Evolutionary conservation across 2,888 invertebrate species (phyloP), one percentile per base, ranked within the genome.

Genomic region (Perizoma affinitatum): DNA sequence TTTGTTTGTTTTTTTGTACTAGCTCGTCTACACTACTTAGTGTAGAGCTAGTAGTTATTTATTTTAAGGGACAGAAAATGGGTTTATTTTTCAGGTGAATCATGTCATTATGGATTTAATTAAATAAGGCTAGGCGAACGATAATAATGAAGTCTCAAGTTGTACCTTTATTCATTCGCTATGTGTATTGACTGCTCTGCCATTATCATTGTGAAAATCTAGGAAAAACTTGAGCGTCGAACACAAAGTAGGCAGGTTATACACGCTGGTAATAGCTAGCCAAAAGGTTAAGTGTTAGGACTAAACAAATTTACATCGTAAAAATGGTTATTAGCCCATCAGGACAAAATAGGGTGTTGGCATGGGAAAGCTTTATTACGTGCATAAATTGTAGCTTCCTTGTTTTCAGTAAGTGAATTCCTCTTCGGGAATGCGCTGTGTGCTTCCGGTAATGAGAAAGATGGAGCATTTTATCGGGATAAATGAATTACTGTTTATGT

Each of bases 241-340:
- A 38, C 22, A 42, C 6, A 10, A 58, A 60, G 47, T 49, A 33
- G 44, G 11, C 51, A 44, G 22, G 46, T 50, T 33, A 54, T 40
- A 54, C 49, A 34, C 11, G 22, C 53, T 54, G 6, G 51, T 36
- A 38, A 54, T 38, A 60, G 42, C 43, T 22, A 56, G 46, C 61
- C 54, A 63, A 63, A 70, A 72, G 76, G 73, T 68, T 72, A 73
- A 74, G 73, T 76, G 73, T 73, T 74, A 70, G 69, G 69, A 71
- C 74, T 75, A 78, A 77, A 78, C 76, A 80, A 78, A 80, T 77
- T 78, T 77, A 68, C 75, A 72, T 78, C 78, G 76, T 79, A 80
- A 78, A 80, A 79, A 76, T 75, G 75, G 65, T 76, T 74, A 78
- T 78, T 78, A 72, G 73, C 67, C 75, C 70, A 74, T 75, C 75